These are phyloP conservation scores for Nyctibius bracteatus DNA, from an alignment of 2,113 vertebrate species.

Conservation along the genomic window DNA sequence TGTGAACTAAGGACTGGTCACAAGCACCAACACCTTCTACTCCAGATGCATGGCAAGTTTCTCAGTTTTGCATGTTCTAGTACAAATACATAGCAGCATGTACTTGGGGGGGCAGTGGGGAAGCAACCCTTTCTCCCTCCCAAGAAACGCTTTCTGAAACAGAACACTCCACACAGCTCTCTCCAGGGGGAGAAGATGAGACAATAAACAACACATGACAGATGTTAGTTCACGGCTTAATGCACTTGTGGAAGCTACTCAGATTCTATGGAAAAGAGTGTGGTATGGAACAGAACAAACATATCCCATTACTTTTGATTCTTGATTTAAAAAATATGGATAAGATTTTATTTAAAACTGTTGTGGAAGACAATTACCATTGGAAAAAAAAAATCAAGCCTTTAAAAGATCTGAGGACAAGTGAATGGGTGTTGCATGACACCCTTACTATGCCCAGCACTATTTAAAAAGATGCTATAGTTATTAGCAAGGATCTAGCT, in stretches of 20 bases:
- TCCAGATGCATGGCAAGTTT: neutral
- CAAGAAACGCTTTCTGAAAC: neutral
- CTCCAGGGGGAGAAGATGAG: neutral
- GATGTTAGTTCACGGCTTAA: neutral
- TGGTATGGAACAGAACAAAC: neutral
- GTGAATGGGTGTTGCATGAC: neutral
- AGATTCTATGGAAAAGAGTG: neutral
- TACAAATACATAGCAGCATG: neutral
- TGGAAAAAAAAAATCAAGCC: neutral
- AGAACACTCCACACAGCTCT: neutral
- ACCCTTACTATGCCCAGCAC: neutral
- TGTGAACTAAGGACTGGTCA: neutral
- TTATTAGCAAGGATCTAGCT: neutral
- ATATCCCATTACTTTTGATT: neutral
- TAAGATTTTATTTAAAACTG: neutral
- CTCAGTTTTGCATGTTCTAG: neutral
- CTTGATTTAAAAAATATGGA: neutral
- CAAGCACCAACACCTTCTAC: neutral
- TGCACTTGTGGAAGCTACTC: neutral
- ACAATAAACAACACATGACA: neutral
- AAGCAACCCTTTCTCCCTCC: neutral
- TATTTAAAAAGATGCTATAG: neutral
- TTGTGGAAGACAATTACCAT: neutral
- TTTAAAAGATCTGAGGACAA: neutral
- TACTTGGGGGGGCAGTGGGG: too few species aligned